Conservation (phyloP, 2,888 invertebrate species). For the Synergus laeviventris region DNA sequence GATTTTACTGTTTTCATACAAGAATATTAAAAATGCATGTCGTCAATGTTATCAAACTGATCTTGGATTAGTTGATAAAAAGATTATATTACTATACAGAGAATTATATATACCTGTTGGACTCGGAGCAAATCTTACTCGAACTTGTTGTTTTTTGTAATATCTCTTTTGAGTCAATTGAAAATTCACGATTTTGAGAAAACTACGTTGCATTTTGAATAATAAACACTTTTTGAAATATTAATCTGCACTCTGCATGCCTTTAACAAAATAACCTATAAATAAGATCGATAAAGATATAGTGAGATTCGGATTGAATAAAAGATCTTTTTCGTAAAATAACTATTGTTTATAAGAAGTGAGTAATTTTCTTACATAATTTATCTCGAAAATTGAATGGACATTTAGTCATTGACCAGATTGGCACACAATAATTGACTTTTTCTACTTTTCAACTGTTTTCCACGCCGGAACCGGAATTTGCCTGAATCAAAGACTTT, state of each 20-base stretch:
- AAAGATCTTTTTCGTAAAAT: neutral
- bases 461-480: no score
- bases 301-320: neutral
- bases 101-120: conserved; percentile 47
- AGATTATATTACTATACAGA: neutral
- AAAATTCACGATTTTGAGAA: conserved; percentile 42
- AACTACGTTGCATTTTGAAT: conserved; percentile 47
- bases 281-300: no score
- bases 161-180: conserved; percentile 49
- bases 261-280: no score
- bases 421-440: neutral
- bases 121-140: conserved; percentile 56
- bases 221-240: neutral
- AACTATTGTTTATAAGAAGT: neutral
- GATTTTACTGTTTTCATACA: neutral
- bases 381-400: neutral
- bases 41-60: neutral
- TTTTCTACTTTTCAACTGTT: no score
- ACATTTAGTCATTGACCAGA: neutral
- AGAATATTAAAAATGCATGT: neutral
- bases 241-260: neutral
- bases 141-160: conserved; percentile 50
- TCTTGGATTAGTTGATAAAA: neutral
- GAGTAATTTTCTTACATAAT: neutral
- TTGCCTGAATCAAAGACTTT: no score